These are phyloP conservation scores for Orgyia antiqua DNA, from an alignment of 2,888 invertebrate genomes.

Conservation along the genomic window DNA sequence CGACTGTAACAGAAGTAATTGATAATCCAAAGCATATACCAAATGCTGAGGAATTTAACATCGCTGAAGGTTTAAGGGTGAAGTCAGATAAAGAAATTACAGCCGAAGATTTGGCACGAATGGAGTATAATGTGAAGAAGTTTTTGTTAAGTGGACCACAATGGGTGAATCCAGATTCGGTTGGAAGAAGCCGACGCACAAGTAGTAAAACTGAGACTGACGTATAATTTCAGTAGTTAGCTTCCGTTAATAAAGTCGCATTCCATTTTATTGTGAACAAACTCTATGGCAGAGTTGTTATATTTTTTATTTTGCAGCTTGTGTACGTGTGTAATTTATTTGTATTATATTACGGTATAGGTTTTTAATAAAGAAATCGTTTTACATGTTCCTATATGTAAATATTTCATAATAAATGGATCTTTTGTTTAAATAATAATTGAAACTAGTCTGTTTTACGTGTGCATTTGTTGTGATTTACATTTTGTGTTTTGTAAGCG, in stretches of 20 bases:
- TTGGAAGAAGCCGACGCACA: constrained; percentile 60
- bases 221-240: constrained; percentile 61
- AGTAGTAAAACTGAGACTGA: constrained; percentile 78
- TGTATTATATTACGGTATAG: constrained; percentile 5
- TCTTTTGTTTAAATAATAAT: constrained; percentile 24
- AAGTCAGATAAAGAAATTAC: constrained; percentile 61
- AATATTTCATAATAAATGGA: constrained; percentile 12
- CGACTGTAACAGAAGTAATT: constrained; percentile 55
- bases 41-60: constrained; percentile 38
- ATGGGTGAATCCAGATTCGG: constrained; percentile 51
- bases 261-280: constrained; percentile 24
- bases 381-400: constrained; percentile 29
- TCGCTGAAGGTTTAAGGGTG: constrained; percentile 43
- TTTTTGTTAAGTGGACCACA: constrained; percentile 80
- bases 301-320: constrained; percentile 15
- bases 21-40: constrained; percentile 46
- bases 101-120: constrained; percentile 81
- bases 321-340: constrained; percentile 4
- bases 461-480: constrained; percentile 15
- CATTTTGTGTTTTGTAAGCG: constrained; percentile 7
- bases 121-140: constrained; percentile 88
- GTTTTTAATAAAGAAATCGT: constrained; percentile 3
- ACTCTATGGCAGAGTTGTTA: constrained; percentile 19
- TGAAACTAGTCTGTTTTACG: constrained; percentile 33
- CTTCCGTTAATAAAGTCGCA: constrained; percentile 24